These are phyloP conservation scores for Sesamia inferens DNA, from an alignment of 2,888 invertebrate species.

Conservation along the genomic window DNA sequence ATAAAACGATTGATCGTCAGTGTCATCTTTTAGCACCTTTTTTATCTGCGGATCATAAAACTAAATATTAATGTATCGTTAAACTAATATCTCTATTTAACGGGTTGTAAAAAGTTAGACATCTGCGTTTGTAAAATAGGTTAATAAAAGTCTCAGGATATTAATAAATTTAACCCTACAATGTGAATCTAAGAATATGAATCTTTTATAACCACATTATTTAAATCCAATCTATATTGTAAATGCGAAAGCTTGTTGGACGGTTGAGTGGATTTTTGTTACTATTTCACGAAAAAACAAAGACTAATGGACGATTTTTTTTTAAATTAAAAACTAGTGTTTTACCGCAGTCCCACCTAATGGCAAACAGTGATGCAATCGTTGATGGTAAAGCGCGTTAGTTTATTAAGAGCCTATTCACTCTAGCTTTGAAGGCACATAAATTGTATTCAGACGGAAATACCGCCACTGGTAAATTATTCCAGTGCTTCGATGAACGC, in stretches of 20 bases:
- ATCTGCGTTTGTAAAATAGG: slow-evolving; percentile 79
- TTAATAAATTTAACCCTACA: slow-evolving; percentile 27
- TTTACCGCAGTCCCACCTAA: no score
- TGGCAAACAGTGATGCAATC: no score
- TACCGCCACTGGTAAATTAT: no score
- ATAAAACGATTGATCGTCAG: slow-evolving; percentile 70
- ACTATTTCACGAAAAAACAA: background rate
- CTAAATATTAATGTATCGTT: slow-evolving; percentile 71
- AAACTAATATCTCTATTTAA: slow-evolving; percentile 76
- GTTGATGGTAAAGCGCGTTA: no score
- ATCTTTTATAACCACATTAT: slow-evolving; percentile 20
- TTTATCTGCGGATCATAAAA: slow-evolving; percentile 84
- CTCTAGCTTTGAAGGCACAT: no score
- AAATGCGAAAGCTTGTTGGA: background rate
- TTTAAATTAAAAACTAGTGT: no score
- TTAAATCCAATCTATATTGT: background rate
- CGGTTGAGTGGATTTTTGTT: background rate
- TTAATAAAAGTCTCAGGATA: slow-evolving; percentile 50
- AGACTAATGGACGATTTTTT: background rate
- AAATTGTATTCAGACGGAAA: no score
- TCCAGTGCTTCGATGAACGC: no score
- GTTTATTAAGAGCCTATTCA: no score
- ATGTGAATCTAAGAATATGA: background rate
- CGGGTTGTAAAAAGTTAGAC: slow-evolving; percentile 61
- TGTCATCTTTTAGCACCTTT: slow-evolving; percentile 84